These are phyloP conservation scores for Metacarcinus magister DNA, from an alignment of 2,888 invertebrate genomes.

Conservation along the genomic window DNA sequence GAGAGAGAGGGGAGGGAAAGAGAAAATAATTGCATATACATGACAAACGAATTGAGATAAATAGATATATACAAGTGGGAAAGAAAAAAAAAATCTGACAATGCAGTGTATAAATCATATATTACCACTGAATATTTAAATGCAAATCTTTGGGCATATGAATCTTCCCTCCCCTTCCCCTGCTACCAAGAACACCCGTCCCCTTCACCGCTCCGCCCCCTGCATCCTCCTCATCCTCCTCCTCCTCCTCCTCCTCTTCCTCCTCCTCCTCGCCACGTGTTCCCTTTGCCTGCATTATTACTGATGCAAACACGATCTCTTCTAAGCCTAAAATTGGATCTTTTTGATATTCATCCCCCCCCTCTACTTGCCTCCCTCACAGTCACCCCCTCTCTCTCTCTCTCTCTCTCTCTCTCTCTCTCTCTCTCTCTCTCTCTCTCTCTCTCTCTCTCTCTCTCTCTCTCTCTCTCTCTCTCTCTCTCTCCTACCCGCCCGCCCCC, in stretches of 20 bases:
- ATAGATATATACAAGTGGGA: neutral
- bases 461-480: neutral
- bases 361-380: neutral
- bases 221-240: neutral
- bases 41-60: neutral
- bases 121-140: neutral
- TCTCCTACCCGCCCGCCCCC: neutral
- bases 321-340: conserved; percentile 64
- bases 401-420: neutral
- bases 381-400: neutral
- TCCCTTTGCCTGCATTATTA: conserved; percentile 50
- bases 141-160: neutral
- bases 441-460: neutral
- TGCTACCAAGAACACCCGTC: neutral
- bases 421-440: neutral
- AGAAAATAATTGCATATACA: neutral
- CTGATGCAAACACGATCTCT: conserved; percentile 58
- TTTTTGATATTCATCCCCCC: conserved; percentile 29
- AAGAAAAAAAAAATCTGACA: neutral
- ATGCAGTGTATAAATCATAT: neutral
- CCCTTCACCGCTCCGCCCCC: neutral
- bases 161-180: neutral
- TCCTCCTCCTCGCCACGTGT: conserved; percentile 28
- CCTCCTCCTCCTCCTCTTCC: neutral
- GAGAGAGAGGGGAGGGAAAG: no score